Base-by-base conservation (phyloP, 2,797 vertebrate genomes). In the Lindbergichthys nudifrons region DNA sequence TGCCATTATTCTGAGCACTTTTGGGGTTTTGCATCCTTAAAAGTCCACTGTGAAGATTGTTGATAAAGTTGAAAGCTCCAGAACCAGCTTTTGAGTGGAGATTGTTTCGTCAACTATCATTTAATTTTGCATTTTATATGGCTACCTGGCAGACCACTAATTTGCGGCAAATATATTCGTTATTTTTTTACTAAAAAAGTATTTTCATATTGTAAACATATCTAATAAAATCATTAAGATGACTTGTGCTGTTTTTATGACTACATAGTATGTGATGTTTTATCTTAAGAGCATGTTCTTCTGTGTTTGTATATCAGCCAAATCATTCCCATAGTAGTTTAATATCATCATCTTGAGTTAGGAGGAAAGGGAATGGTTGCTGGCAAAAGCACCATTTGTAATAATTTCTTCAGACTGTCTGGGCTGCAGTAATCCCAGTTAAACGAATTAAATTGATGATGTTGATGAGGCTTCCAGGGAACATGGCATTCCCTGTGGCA, bases 401-500 rank as follows among this genome's bases (percentile, higher is more conserved):
- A 32, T 62, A 43, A 62, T 66, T 39, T 52, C 39, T 41, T 45
- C 4, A 60, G 21, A 63, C 15, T 5, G 30, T 46, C n/a, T 75
- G 23, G 13, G 2, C 59, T 23, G 51, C 66, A 71, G 50, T 62
- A 71, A 64, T 72, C 41, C 14, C 59, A 70, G 62, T 76, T 62
- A 54, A 8, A 51, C 50, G 63, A 21, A 46, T 62, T 36, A 73
- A 43, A 63, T 51, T 36, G 21, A 48, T 15, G 26, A 10, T 13
- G 71, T 5, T 61, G 47, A 47, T 41, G 15, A 78, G 19, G 60
- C 45, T 48, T 70, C 13, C 23, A 57, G 56, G 53, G 52, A 60
- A 71, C 46, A 56, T 58, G 47, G 32, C 16, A 52, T 82, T 52
- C 65, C 81, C 78, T 70, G 59, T 72, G 78, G 80, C 71, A 54